Evolutionary conservation across 2,888 invertebrate genomes (phyloP).

Genomic region (Therioaphis trifolii): DNA sequence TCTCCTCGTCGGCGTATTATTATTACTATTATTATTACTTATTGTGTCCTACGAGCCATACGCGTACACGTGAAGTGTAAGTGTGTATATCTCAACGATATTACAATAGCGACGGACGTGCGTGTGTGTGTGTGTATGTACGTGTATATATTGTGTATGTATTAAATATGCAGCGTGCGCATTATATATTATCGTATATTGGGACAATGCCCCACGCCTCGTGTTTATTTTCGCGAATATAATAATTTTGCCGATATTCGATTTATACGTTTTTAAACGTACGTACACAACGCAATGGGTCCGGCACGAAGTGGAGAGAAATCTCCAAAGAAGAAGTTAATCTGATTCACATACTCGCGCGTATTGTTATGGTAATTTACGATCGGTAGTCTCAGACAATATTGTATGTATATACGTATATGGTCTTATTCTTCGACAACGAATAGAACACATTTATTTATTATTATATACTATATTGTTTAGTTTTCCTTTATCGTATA

Average conservation of each 20-base stretch:
- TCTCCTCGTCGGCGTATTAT: conserved; percentile 20
- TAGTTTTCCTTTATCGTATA: not conserved
- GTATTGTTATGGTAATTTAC: conserved; percentile 40
- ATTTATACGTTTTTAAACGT: conserved; percentile 42
- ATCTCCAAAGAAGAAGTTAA: not conserved
- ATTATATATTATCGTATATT: too few relatives aligned
- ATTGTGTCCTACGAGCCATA: conserved; percentile 35
- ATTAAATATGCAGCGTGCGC: not conserved
- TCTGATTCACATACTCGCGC: conserved; percentile 10
- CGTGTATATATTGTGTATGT: too few relatives aligned
- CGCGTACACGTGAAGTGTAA: conserved; percentile 25
- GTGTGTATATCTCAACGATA: not conserved
- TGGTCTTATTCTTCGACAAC: not conserved
- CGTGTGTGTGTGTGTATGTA: too few relatives aligned
- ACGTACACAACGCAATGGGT: not conserved
- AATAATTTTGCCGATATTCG: conserved; percentile 17
- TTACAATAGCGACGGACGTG: too few relatives aligned
- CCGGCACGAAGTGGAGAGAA: not conserved
- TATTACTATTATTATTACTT: conserved; percentile 48
- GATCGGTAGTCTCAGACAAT: conserved; percentile 15
- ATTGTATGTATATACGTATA: not conserved
- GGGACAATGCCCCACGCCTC: conserved; percentile 1
- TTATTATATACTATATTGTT: not conserved
- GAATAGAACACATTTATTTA: not conserved
- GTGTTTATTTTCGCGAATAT: conserved; percentile 33